A percentile compares a stretch with the other conserved stretches of the same genome.
Conservation (phyloP, 2,888 invertebrate species). For the Lepidocyrtoides sp. region DNA sequence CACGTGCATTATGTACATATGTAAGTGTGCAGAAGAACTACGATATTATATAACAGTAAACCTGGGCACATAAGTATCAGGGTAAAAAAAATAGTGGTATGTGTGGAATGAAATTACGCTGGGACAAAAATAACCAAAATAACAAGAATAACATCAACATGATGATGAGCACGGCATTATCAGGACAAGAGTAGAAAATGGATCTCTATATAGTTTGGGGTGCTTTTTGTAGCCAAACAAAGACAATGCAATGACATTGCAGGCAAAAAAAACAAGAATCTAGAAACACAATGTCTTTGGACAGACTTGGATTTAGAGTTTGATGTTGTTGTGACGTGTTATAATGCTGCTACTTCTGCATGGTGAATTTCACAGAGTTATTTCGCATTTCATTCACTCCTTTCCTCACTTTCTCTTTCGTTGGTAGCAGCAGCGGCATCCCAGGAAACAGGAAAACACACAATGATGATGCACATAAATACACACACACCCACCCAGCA, state of each 20-base stretch:
- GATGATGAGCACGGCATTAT: slow-evolving; percentile 1
- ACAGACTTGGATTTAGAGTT: slow-evolving; percentile 5
- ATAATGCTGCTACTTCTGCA: neutral
- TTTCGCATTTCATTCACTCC: slow-evolving; percentile 14
- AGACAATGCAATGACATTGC: slow-evolving; percentile 17
- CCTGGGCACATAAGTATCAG: too few relatives aligned
- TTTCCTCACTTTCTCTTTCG: slow-evolving; percentile 33
- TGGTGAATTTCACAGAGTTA: neutral
- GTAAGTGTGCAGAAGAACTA: too few relatives aligned
- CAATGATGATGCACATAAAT: neutral
- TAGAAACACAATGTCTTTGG: neutral
- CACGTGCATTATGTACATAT: slow-evolving; percentile 1
- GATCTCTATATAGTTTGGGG: neutral
- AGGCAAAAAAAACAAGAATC: slow-evolving; percentile 18
- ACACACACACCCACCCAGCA: neutral
- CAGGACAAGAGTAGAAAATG: neutral
- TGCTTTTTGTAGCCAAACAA: neutral
- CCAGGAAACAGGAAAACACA: too few relatives aligned
- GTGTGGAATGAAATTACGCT: neutral
- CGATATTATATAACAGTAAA: too few relatives aligned
- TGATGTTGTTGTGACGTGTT: slow-evolving; percentile 4
- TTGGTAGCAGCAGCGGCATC: neutral
- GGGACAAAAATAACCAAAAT: slow-evolving; percentile 27
- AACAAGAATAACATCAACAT: slow-evolving; percentile 24
- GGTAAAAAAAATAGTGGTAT: too few relatives aligned